phyloP scores from a whole-genome alignment of 2,113 vertebrate species.

The Plotosus lineatus region DNA sequence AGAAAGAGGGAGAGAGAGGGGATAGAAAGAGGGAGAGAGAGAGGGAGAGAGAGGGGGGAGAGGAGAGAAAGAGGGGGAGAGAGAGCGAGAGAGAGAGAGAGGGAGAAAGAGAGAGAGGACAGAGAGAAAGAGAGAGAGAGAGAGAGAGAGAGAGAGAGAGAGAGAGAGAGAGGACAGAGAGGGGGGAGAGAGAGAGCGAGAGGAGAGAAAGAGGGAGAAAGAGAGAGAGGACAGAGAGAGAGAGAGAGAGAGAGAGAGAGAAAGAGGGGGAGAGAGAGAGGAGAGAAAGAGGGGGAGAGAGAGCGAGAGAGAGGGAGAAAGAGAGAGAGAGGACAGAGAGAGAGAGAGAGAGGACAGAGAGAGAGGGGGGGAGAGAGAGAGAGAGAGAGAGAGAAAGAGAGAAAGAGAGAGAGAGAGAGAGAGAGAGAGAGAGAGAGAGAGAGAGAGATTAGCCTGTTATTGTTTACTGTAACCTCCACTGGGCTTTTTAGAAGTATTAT shows the following conservation, averaged over 20 bases:
- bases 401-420: conserved; percentile 43
- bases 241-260: conserved; percentile 35
- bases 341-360: conserved; percentile 47
- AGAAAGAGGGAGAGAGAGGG: conserved; percentile 44
- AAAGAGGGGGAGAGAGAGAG: conserved; percentile 53
- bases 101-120: too few species aligned
- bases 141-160: conserved; percentile 35
- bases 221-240: too few species aligned
- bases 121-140: conserved; percentile 58
- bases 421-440: conserved; percentile 51
- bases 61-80: conserved; percentile 58
- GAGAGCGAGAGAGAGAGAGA: conserved; percentile 38
- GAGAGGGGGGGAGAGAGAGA: conserved; percentile 45
- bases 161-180: conserved; percentile 58
- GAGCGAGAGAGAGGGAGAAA: conserved; percentile 38
- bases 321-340: conserved; percentile 52
- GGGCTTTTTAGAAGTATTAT: neutral
- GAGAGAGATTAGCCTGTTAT: neutral
- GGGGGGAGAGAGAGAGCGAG: conserved; percentile 38
- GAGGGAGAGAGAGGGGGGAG: conserved; percentile 26
- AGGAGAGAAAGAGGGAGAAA: too few species aligned
- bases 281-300: conserved; percentile 51
- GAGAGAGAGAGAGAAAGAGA: conserved; percentile 52
- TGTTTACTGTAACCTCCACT: neutral
- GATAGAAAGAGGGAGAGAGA: conserved; percentile 53